phyloP scores from a whole-genome alignment of 2,888 invertebrate genomes.

The Onchidella celtica region DNA sequence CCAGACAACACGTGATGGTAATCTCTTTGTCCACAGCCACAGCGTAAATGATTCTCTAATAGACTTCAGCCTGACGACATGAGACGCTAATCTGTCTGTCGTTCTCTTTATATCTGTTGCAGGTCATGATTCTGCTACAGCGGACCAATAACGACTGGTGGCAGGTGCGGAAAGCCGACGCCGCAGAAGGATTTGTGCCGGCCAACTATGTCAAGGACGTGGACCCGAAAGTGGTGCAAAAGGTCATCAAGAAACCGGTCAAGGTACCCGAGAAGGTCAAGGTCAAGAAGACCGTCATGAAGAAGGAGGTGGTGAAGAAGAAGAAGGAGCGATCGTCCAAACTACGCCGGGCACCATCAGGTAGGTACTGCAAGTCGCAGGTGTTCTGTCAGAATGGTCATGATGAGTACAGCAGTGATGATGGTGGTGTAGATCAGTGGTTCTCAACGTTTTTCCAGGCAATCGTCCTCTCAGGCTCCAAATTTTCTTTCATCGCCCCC shows the following conservation, averaged over 20 bases:
- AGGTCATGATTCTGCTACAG: constrained; percentile 93
- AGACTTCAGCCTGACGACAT: too few relatives aligned
- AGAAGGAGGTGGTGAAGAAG: constrained; percentile 86
- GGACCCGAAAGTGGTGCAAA: constrained; percentile 86
- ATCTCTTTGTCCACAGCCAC: too few relatives aligned
- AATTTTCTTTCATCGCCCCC: too few relatives aligned
- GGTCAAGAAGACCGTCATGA: constrained; percentile 88
- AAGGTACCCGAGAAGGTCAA: constrained; percentile 91
- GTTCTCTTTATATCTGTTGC: constrained; percentile 56
- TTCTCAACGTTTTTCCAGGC: too few relatives aligned
- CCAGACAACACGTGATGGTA: too few relatives aligned
- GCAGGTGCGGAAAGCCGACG: constrained; percentile 96
- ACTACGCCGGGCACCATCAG: constrained; percentile 77
- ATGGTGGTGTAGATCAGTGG: too few relatives aligned
- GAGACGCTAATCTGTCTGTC: too few relatives aligned
- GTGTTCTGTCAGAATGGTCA: too few relatives aligned
- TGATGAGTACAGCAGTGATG: too few relatives aligned
- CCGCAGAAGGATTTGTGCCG: constrained; percentile 97
- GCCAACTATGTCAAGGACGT: constrained; percentile 97
- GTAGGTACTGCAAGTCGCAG: too few relatives aligned
- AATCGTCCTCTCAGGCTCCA: too few relatives aligned
- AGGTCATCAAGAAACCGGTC: constrained; percentile 87
- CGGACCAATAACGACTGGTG: constrained; percentile 99
- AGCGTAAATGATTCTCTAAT: too few relatives aligned
- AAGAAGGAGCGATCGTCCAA: constrained; percentile 82